Evolutionary conservation across 2,888 invertebrate species (phyloP), one percentile per base, ranked within the genome.

Genomic region (Lapara coniferarum): DNA sequence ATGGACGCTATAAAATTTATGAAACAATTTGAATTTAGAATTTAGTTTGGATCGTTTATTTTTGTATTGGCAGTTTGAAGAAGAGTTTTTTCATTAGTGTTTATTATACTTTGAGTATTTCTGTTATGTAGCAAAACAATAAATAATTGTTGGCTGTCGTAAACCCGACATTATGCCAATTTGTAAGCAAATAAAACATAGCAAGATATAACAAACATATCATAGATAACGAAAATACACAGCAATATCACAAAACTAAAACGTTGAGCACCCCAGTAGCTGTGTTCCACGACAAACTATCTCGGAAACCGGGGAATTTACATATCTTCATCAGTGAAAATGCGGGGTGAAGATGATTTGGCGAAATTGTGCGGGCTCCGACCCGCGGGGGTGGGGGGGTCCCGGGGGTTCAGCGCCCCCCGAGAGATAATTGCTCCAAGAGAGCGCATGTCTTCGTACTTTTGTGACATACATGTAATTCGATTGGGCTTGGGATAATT

Each of bases 261-360:
- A 83, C 74, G 85, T 84, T 78, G 71, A 14, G 53, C 59, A 70
- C 73, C 75, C 69, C 75, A 75, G 78, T 71, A 52, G 59, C 72
- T 72, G 72, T 73, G 70, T 71, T 70, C 72, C 73, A 75, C 82
- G 79, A 80, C 79, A 80, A 83, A 85, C 85, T 87, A 86, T 85
- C 86, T 82, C 79, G 76, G 75, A 78, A 77, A 79, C 80, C 75
- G 76, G 78, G 81, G 78, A 80, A 90, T 92, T 92, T 89, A 83
- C 92, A 90, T 92, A 92, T 92, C 92, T 91, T 92, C 87, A 89
- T 90, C 90, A 87, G 85, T 77, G 85, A 83, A 87, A 88, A 86
- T 84, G 86, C 81, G 85, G 88, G 91, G 92, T 89, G 87, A 92
- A 91, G 92, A 92, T 92, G 90, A 91, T 90, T 89, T 85, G 86